Evolutionary conservation across 2,113 vertebrate species (phyloP).

Genomic region (Oncorhynchus kisutch): DNA sequence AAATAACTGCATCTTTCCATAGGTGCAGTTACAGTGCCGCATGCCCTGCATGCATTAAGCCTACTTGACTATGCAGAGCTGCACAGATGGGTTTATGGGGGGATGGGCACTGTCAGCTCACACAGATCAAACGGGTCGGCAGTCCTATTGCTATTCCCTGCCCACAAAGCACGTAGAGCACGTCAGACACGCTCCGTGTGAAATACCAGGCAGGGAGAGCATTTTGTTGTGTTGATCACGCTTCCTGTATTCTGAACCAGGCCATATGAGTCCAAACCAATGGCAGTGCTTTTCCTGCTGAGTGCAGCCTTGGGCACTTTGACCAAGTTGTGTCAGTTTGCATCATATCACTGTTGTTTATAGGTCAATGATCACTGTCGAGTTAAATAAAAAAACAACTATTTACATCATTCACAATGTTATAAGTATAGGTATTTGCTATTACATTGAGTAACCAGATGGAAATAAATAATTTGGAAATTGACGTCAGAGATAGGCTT

Average conservation of each 20-base stretch:
- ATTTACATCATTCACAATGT: too few relatives aligned
- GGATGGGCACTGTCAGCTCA: slow-evolving; percentile 68
- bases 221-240: neutral
- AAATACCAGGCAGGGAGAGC: slow-evolving; percentile 44
- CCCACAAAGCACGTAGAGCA: slow-evolving; percentile 62
- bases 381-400: too few relatives aligned
- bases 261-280: neutral
- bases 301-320: slow-evolving; percentile 4
- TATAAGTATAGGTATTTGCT: too few relatives aligned
- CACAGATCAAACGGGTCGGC: slow-evolving; percentile 69
- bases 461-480: slow-evolving; percentile 48
- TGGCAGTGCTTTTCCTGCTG: slow-evolving; percentile 8
- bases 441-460: slow-evolving; percentile 30
- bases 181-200: slow-evolving; percentile 63
- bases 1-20: slow-evolving; percentile 2
- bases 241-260: slow-evolving; percentile 28
- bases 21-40: slow-evolving; percentile 22
- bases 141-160: slow-evolving; percentile 68
- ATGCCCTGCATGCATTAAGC: slow-evolving; percentile 40
- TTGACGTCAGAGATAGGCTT: slow-evolving; percentile 61
- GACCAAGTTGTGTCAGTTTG: neutral
- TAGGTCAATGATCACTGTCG: neutral
- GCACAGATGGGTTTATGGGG: slow-evolving; percentile 68
- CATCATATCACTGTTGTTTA: neutral
- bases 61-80: slow-evolving; percentile 64